Percentiles rank a stretch among this genome's conserved stretches.
Conservation (phyloP, 2,113 vertebrate species). For the Pyxicephalus adspersus region DNA sequence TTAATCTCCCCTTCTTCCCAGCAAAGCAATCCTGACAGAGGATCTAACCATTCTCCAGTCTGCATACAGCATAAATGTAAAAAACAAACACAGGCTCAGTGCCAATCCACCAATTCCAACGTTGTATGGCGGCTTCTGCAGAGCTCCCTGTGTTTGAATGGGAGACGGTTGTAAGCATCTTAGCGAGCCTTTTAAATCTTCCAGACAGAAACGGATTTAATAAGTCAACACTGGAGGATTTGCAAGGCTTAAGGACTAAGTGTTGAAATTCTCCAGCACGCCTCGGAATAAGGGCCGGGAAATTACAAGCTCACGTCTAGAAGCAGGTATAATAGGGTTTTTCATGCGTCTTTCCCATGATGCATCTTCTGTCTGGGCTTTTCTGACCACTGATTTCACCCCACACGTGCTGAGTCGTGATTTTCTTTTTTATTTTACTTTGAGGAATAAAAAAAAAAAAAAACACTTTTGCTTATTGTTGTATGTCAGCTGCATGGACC, state of each 20-base stretch:
- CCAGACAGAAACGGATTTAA: background rate
- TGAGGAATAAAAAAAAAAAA: no score
- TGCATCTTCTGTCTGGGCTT: background rate
- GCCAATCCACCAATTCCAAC: no score
- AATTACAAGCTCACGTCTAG: background rate
- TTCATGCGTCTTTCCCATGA: background rate
- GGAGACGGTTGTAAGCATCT: background rate
- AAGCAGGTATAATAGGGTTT: background rate
- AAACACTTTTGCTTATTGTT: no score
- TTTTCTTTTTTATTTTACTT: no score
- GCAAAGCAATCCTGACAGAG: no score
- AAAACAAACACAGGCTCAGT: background rate
- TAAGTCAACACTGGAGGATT: conserved; percentile 28
- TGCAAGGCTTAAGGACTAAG: background rate
- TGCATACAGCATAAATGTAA: no score
- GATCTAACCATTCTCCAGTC: no score
- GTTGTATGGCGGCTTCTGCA: background rate
- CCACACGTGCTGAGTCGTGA: no score
- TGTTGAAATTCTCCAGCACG: background rate
- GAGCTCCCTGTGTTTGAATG: background rate
- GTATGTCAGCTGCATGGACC: no score
- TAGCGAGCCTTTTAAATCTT: conserved; percentile 4
- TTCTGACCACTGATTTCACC: no score
- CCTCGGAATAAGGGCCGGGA: background rate
- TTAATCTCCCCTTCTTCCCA: no score